phyloP scores from a whole-genome alignment of 2,113 vertebrate genomes.

The Neotoma lepida region DNA sequence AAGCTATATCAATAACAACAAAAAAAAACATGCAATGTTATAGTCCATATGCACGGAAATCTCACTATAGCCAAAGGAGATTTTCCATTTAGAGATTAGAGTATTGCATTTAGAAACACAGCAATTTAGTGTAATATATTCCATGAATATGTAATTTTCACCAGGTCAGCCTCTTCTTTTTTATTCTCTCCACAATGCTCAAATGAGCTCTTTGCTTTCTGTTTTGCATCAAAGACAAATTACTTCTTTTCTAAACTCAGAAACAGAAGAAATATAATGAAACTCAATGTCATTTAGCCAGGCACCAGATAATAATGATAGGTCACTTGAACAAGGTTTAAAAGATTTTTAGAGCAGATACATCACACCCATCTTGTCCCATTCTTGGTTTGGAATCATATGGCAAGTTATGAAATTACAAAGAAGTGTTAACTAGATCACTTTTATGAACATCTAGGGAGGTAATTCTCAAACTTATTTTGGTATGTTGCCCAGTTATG shows the following conservation, averaged over 20 bases:
- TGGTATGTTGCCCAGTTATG: background rate
- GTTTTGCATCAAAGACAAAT: slow-evolving; percentile 76
- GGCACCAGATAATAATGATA: slow-evolving; percentile 48
- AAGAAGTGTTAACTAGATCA: background rate
- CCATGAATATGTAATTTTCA: slow-evolving; percentile 75
- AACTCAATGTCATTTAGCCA: slow-evolving; percentile 55
- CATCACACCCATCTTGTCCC: background rate
- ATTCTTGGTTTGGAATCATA: background rate
- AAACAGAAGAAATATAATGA: slow-evolving; percentile 69
- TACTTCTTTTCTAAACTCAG: slow-evolving; percentile 57
- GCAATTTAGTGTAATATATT: slow-evolving; percentile 77
- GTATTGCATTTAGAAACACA: slow-evolving; percentile 59
- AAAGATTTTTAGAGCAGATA: slow-evolving; percentile 10
- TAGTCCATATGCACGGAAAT: background rate
- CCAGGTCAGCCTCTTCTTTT: slow-evolving; percentile 66
- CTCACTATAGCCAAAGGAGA: background rate
- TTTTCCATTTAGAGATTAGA: slow-evolving; percentile 62
- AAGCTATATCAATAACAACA: slow-evolving; percentile 39
- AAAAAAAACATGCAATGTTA: background rate
- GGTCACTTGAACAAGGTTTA: slow-evolving; percentile 9
- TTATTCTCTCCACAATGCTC: slow-evolving; percentile 50
- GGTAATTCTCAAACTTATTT: background rate
- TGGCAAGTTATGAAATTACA: background rate
- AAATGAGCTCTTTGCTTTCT: slow-evolving; percentile 73
- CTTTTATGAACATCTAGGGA: background rate